phyloP scores from a whole-genome alignment of 2,888 invertebrate genomes.

The Dione vanillae region DNA sequence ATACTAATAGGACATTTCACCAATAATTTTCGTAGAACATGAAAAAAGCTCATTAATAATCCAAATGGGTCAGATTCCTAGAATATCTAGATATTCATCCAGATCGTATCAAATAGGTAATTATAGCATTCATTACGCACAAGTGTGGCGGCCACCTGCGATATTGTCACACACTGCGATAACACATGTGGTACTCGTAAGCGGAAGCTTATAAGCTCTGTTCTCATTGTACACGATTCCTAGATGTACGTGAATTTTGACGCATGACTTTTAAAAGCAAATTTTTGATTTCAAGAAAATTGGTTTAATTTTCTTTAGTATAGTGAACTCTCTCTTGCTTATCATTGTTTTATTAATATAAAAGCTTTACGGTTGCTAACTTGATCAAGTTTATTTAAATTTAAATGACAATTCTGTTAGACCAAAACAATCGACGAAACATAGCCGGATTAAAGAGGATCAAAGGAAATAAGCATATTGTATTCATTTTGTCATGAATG shows the following conservation, averaged over 20 bases:
- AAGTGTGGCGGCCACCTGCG: conserved; percentile 72
- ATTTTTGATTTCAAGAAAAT: too few species aligned
- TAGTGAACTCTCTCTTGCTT: too few species aligned
- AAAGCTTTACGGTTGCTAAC: too few species aligned
- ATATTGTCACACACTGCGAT: conserved; percentile 66
- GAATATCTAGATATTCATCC: conserved; percentile 35
- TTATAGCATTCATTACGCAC: conserved; percentile 44
- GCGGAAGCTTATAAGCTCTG: conserved; percentile 66
- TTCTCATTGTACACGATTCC: conserved; percentile 51
- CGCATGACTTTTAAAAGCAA: too few species aligned
- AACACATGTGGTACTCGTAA: conserved; percentile 75
- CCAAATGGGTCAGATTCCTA: conserved; percentile 36
- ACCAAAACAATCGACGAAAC: too few species aligned
- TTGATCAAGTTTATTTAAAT: too few species aligned
- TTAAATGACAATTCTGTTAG: too few species aligned
- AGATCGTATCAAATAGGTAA: conserved; percentile 22
- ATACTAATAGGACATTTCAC: background rate
- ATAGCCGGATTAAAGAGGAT: too few species aligned
- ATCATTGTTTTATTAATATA: too few species aligned
- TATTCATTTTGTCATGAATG: too few species aligned
- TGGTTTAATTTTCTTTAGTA: too few species aligned
- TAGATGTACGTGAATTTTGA: background rate
- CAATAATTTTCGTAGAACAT: background rate
- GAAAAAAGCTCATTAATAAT: conserved; percentile 33
- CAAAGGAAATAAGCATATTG: too few species aligned